These are phyloP conservation scores for Drosophila mulleri DNA, from an alignment of 2,888 invertebrate genomes.

Conservation along the genomic window DNA sequence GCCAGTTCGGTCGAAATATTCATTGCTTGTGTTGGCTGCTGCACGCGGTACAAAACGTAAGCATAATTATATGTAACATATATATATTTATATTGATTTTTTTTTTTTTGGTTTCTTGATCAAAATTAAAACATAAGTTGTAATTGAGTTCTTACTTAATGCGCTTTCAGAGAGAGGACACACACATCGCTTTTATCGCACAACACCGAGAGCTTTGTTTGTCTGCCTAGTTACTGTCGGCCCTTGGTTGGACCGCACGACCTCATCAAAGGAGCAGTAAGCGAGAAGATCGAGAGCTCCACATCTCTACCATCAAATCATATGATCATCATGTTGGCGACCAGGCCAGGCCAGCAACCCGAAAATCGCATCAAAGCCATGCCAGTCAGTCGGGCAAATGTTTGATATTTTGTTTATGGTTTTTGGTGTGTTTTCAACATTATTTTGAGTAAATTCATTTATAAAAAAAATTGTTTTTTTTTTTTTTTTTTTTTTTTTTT, in stretches of 20 bases:
- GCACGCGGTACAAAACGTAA: conserved; percentile 74
- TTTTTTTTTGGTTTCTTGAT: conserved; percentile 46
- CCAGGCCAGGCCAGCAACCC: conserved; percentile 60
- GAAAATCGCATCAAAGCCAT: conserved; percentile 42
- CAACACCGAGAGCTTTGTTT: conserved; percentile 72
- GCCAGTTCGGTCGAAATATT: conserved; percentile 62
- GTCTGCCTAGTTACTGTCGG: conserved; percentile 75
- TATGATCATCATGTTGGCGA: conserved; percentile 49
- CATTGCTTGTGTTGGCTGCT: conserved; percentile 59
- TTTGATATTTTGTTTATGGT: conserved; percentile 11
- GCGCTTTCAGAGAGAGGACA: conserved; percentile 80
- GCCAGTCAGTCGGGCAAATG: conserved; percentile 28
- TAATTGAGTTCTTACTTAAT: conserved; percentile 80
- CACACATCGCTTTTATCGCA: conserved; percentile 77
- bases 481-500: conserved; percentile 26
- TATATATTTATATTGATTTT: conserved; percentile 20
- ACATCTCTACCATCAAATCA: conserved; percentile 68
- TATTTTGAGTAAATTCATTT: conserved; percentile 34
- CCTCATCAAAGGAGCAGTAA: conserved; percentile 69
- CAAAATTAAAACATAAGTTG: conserved; percentile 64
- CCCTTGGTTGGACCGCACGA: conserved; percentile 62
- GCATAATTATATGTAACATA: conserved; percentile 61
- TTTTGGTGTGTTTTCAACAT: conserved; percentile 23
- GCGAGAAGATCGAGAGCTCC: conserved; percentile 59
- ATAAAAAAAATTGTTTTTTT: conserved; percentile 2